Base-by-base conservation (phyloP, 1,140 invertebrate species). In the Elymnias hypermnestra region DNA sequence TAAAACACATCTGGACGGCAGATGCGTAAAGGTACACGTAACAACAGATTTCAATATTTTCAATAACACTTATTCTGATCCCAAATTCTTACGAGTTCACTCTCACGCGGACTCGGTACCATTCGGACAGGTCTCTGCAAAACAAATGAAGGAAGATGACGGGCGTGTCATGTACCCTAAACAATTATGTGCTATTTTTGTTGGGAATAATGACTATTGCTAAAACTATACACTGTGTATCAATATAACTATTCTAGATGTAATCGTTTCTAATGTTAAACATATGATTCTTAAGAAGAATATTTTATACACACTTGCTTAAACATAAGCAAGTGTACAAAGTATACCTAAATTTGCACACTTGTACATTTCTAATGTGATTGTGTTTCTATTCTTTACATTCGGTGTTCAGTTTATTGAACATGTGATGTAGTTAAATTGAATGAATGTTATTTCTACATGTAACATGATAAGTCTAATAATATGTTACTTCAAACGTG, bases 71-170 rank as follows among this genome's bases (percentile, higher is more conserved):
- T 81, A 75, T 72, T 82, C 66, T 78, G 57, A 72, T 69, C 74
- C 64, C 67, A 82, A 71, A 68, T 79, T 70, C 81, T 92, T 92
- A 93, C 92, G 91, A 90, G 86, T 90, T 92, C 72, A 92, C 87
- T 89, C 91, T 90, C 87, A 92, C 89, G 88, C 90, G 91, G 88
- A 92, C 89, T 89, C 88, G 90, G 90, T 91, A 93, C 88, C 89
- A 90, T 88, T 92, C 90, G 77, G 87, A 88, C 75, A 92, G 88
- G 85, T 89, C 88, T 91, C 91, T 93, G 91, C 78, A 92, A 92
- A 90, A 91, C 87, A 91, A 90, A 89, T 89, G 90, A 87, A 85
- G 85, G 82, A 68, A 57, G 53, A 72, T 79, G 77, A 79, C 52
- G 72, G 63, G 22, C n/a, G 61, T 79, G 72, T 75, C 45, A 73